Evolutionary conservation across 2,113 vertebrate species (phyloP).

Genomic region (Stictonetta naevosa): DNA sequence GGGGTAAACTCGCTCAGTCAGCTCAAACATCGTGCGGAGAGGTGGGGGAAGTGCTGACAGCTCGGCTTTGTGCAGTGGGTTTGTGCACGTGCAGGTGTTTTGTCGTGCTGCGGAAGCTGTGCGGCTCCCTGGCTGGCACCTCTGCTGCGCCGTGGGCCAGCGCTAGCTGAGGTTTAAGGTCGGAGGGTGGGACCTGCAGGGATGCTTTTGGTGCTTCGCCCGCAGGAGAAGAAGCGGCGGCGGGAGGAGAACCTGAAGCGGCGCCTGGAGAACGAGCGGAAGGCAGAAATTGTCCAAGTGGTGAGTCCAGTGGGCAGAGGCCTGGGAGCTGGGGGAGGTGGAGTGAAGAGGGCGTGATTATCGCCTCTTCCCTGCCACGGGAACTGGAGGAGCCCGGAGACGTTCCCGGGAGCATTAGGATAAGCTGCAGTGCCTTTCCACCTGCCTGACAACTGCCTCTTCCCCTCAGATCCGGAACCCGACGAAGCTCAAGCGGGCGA

Average conservation of each 20-base stretch:
- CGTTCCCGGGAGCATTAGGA: background rate
- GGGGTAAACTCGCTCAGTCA: background rate
- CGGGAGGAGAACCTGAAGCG: conserved; percentile 87
- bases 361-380: no score
- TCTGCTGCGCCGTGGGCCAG: fast-evolving
- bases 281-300: conserved; percentile 93
- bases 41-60: background rate
- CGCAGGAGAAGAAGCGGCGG: conserved; percentile 87
- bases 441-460: background rate
- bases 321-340: fast-evolving
- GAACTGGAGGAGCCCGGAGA: background rate
- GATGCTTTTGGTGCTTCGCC: background rate
- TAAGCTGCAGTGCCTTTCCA: background rate
- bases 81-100: background rate
- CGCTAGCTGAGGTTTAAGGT: background rate
- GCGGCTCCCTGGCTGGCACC: fast-evolving
- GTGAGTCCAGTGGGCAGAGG: conserved; percentile 64
- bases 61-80: background rate
- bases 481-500: conserved; percentile 89
- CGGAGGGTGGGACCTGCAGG: fast-evolving
- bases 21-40: fast-evolving
- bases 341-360: background rate
- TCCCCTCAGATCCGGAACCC: conserved; percentile 88
- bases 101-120: fast-evolving
- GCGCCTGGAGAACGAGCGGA: conserved; percentile 87